Evolutionary conservation across 2,113 vertebrate genomes (phyloP), one percentile per base, ranked within the genome.

Genomic region (Odocoileus virginianus): DNA sequence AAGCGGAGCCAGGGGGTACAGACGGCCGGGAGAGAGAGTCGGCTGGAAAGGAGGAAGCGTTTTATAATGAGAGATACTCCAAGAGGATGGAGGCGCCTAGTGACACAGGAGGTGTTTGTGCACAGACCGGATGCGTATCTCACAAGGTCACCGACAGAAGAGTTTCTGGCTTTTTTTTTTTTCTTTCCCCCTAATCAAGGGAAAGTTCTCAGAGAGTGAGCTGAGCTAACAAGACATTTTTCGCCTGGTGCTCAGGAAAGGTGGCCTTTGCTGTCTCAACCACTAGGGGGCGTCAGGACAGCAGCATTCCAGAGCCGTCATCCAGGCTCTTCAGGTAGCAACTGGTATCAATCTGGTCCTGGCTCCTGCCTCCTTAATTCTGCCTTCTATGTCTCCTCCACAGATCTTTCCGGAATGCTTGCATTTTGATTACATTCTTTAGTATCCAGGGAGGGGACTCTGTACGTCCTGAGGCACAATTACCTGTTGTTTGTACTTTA

Each of bases 281-380:
- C 99, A 92, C 98, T 97, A 98, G 99, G 97, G 98, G 99, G 98
- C 89, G 98, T 96, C 97, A 79, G 81, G 89, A 89, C 45, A 94
- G 98, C 98, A 94, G 47, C 11, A 1, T 94, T 97, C 54, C 91
- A n/a, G 67, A 15, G 40, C 86, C 4, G 0, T 19, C 40, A 19
- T 13, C 61, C 23, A 0, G 6, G 40, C 61, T 36, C 1, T 45
- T 19, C 23, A 8, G 23, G 12, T 1, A 36, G 43, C 47, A 16
- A 4, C 23, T 19, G 76, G 16, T 8, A 1, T 0, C 21, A 16
- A 17, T 27, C 25, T 3, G 7, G 2, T 1, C n/a, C 47, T 81
- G 9, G 33, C 23, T 52, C 36, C 4, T 3, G 7, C 28, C 81
- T 47, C 87, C 54, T 50, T 23, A 1, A 0, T 52, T 47, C 88